Base-by-base conservation (phyloP, 2,113 vertebrate species). In the Neoarius graeffei region DNA sequence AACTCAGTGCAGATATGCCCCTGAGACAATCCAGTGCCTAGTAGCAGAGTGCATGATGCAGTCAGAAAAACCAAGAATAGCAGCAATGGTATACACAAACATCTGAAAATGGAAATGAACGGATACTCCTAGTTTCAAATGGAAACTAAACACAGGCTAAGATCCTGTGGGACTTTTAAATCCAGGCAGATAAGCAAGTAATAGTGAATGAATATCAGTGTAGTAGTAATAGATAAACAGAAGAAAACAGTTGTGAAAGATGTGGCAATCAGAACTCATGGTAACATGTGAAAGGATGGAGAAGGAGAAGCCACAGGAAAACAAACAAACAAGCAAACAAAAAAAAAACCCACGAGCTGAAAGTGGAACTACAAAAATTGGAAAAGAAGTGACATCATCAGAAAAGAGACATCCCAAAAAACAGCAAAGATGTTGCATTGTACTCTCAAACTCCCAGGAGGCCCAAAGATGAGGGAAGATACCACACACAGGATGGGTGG, bases 1-100 rank as follows among this genome's bases (percentile, higher is more conserved):
- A 80, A 80, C 76, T 80, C 13, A 56, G 76, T 80, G 52, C 52
- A 80, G 52, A 27, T 56, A 56, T 80, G 14, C 52, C n/a, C 76
- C 52, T 17, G 76, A 54, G 74, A 56, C 52, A 56, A 80, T 27
- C 6, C 52, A 27, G 52, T 7, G 14, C 25, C 76, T 27, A 27
- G 76, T 19, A 80, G 25, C 52, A 80, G 50, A 54, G 76, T 80
- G 50, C 13, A 56, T 80, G 50, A 56, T 27, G 76, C 52, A 80
- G 25, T 17, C 76, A 17, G 48, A 52, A 56, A 35, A 57, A 35
- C 14, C 4, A 1, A 77, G 19, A n/a, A 14, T 52, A 77, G 50
- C 20, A 50, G 25, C 52, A 57, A 56, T 56, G 13, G 52, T 80
- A 19, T 54, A 52, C 23, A 52, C 74, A 77, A 52, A 77, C n/a